phyloP scores from a whole-genome alignment of 1,140 invertebrate genomes.

The Mylabris phalerata region DNA sequence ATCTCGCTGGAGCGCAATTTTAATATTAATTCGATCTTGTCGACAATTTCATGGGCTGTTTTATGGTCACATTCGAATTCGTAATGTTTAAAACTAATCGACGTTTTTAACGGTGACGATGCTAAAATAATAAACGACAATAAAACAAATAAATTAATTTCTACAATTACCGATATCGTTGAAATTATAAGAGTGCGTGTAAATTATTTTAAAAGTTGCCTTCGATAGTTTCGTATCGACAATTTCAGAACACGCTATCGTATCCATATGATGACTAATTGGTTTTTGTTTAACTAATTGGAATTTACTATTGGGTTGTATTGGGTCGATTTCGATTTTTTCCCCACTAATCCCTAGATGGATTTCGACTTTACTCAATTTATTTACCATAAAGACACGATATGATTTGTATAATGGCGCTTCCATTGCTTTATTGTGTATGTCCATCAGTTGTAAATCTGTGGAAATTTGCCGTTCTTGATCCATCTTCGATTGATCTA shows the following conservation, averaged over 20 bases:
- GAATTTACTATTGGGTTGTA: constrained; percentile 61
- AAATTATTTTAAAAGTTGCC: constrained; percentile 58
- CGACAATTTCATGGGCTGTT: constrained; percentile 72
- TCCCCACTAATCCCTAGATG: constrained; percentile 83
- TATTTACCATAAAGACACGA: constrained; percentile 70
- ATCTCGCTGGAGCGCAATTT: constrained; percentile 70
- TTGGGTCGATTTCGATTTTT: constrained; percentile 84
- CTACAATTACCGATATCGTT: constrained; percentile 2
- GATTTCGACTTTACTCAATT: constrained; percentile 74
- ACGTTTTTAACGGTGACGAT: constrained; percentile 42
- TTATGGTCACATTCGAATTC: constrained; percentile 77
- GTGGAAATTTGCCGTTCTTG: constrained; percentile 29
- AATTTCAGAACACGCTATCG: constrained; percentile 78
- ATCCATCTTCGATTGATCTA: constrained; percentile 20
- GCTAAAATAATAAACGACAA: constrained; percentile 32
- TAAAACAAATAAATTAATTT: background rate
- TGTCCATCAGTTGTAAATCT: constrained; percentile 50
- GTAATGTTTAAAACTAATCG: constrained; percentile 69
- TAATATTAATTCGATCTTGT: constrained; percentile 81
- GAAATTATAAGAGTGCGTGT: constrained; percentile 34
- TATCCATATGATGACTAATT: constrained; percentile 74
- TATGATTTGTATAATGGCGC: constrained; percentile 80
- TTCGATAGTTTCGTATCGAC: constrained; percentile 58
- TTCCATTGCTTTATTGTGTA: constrained; percentile 67
- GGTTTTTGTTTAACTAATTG: constrained; percentile 64